These are phyloP conservation scores for Synanthedon vespiformis DNA, from an alignment of 2,888 invertebrate genomes.

Conservation along the genomic window DNA sequence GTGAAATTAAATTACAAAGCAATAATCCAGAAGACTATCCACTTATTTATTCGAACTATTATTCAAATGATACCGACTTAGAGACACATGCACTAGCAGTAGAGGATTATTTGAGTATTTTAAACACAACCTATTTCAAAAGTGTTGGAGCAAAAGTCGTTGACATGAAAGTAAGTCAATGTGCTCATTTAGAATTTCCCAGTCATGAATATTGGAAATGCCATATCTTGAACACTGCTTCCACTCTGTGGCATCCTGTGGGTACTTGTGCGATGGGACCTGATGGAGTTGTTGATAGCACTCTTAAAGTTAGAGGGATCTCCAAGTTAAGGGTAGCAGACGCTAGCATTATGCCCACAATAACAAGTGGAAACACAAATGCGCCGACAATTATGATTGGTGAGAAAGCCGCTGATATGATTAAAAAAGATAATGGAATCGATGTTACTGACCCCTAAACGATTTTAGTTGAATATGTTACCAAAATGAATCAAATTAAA, in stretches of 20 bases:
- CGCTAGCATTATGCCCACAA: slow-evolving; percentile 80
- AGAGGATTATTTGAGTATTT: slow-evolving; percentile 15
- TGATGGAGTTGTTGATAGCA: slow-evolving; percentile 12
- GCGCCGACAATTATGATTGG: slow-evolving; percentile 82
- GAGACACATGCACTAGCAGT: slow-evolving; percentile 16
- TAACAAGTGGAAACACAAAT: slow-evolving; percentile 80
- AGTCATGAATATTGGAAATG: slow-evolving; percentile 14
- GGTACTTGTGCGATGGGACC: slow-evolving; percentile 18
- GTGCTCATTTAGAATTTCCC: slow-evolving; percentile 12
- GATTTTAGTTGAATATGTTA: neutral
- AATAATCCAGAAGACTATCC: slow-evolving; percentile 21
- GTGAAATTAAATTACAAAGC: slow-evolving; percentile 24
- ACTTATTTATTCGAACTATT: neutral
- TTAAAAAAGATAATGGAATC: neutral
- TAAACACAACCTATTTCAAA: slow-evolving; percentile 17
- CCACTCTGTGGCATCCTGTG: slow-evolving; percentile 9
- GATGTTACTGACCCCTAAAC: neutral
- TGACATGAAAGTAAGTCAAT: slow-evolving; percentile 21
- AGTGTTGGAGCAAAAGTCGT: slow-evolving; percentile 13
- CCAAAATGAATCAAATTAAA: too few species aligned
- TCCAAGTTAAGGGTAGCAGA: slow-evolving; percentile 72
- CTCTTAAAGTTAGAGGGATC: slow-evolving; percentile 12
- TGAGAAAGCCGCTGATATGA: slow-evolving; percentile 36
- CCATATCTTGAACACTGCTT: slow-evolving; percentile 9
- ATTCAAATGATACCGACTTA: slow-evolving; percentile 12